Evolutionary conservation across 2,113 vertebrate genomes (phyloP).

Genomic region (Rhea americana): DNA sequence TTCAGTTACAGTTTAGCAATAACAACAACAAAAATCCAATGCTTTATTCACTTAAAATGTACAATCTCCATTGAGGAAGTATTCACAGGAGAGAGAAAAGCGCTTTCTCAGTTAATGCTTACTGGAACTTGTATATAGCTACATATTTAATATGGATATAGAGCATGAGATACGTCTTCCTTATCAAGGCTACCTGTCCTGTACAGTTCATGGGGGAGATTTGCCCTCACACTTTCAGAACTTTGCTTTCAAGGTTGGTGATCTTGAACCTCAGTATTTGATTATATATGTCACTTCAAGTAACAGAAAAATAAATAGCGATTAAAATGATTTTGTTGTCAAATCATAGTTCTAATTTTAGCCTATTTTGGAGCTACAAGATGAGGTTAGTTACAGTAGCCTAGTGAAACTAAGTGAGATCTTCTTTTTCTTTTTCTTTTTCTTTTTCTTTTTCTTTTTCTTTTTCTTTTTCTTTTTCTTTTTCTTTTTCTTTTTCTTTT

Average conservation of each 20-base stretch:
- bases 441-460: too few relatives aligned
- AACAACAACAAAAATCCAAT: slow-evolving; percentile 8
- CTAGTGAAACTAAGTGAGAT: neutral
- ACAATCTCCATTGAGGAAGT: neutral
- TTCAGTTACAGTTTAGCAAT: neutral
- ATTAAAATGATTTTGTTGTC: neutral
- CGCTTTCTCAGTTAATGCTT: neutral
- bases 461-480: too few relatives aligned
- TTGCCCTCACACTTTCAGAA: neutral
- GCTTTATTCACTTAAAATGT: neutral
- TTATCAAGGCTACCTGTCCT: neutral
- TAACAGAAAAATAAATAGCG: neutral
- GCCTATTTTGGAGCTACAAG: neutral
- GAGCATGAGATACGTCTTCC: neutral
- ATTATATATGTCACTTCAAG: neutral
- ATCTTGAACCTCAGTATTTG: neutral
- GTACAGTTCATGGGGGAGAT: neutral
- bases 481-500: too few relatives aligned
- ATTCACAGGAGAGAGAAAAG: neutral
- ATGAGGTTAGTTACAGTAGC: neutral
- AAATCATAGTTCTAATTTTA: neutral
- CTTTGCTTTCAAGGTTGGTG: neutral
- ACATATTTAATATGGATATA: slow-evolving; percentile 4
- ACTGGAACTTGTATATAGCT: neutral
- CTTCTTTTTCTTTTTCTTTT: rapidly evolving